Evolutionary conservation across 2,797 vertebrate genomes (phyloP), one percentile per base, ranked within the genome.

Genomic region (Protosalanx chinensis): DNA sequence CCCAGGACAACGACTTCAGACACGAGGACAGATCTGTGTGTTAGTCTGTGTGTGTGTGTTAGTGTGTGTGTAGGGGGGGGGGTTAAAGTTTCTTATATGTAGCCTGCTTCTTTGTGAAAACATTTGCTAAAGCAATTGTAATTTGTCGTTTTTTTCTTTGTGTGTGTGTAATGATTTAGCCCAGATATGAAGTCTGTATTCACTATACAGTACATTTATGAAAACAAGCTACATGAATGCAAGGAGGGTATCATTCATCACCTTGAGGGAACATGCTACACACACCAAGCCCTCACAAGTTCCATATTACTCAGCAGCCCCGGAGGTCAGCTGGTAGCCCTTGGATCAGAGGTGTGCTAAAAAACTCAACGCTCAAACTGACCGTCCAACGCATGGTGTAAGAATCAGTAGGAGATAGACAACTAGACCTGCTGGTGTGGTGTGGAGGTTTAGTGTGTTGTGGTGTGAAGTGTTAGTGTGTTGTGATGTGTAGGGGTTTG

Each of bases 171-270:
- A 71, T 68, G 71, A 18, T 78, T 83, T 81, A 70, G 75, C 79
- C 8, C 76, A 79, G 79, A 77, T 53, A n/a, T 46, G 56, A 8
- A 27, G 33, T 64, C 18, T 12, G n/a, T 23, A 41, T 29, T 67
- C 12, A 18, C 56, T 27, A n/a, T 4, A 30, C 16, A 72, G 83
- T 76, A 86, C 76, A 80, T 82, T 73, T 77, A 70, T 72, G 58
- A 82, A 89, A 86, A 82, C 77, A 87, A 83, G 79, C 80, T 75
- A 3, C 29, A 30, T 56, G 68, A 78, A 77, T 81, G 77, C 84
- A 80, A 84, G 76, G 66, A 67, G 27, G 5, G 30, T 20, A 82
- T 85, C 84, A 76, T 87, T 84, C 79, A 2, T 75, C 41, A 18
- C 58, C 46, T 67, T 58, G 53, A 51, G 64, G 59, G 67, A 70